Percentiles rank a stretch among this genome's conserved stretches.
phyloP scores from a whole-genome alignment of 2,113 vertebrate genomes.

The Syrmaticus mikado region DNA sequence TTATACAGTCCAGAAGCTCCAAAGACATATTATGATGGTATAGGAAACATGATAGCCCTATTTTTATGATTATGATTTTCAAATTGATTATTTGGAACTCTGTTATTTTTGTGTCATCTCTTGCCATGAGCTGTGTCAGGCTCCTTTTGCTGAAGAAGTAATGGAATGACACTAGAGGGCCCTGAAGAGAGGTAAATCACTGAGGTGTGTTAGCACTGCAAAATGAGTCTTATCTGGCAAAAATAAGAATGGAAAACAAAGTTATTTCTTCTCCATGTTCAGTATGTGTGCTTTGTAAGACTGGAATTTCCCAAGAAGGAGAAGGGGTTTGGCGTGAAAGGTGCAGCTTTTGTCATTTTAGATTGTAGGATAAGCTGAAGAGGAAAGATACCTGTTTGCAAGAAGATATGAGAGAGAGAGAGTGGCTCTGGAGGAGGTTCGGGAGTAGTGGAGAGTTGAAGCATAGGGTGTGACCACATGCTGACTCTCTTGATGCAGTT shows the following conservation, averaged over 20 bases:
- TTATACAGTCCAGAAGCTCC: neutral
- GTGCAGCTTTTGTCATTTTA: neutral
- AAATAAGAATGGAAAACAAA: neutral
- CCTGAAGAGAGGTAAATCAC: neutral
- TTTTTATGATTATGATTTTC: neutral
- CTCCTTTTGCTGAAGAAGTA: neutral
- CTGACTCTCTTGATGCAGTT: neutral
- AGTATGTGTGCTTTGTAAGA: neutral
- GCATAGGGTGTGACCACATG: accelerated
- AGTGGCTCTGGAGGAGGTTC: neutral
- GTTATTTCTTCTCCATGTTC: neutral
- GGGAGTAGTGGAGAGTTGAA: neutral
- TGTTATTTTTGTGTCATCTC: neutral
- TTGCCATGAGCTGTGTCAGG: neutral
- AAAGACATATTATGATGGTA: neutral
- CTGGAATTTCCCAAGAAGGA: neutral
- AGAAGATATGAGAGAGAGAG: neutral
- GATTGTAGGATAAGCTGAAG: neutral
- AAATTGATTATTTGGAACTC: neutral
- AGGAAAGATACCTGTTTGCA: neutral
- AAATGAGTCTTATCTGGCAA: neutral
- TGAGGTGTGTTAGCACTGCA: neutral
- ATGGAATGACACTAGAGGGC: neutral
- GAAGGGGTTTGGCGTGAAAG: neutral
- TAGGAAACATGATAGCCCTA: accelerated